These are phyloP conservation scores for Agriopis leucophaearia DNA, from an alignment of 2,888 invertebrate genomes.

Conservation along the genomic window DNA sequence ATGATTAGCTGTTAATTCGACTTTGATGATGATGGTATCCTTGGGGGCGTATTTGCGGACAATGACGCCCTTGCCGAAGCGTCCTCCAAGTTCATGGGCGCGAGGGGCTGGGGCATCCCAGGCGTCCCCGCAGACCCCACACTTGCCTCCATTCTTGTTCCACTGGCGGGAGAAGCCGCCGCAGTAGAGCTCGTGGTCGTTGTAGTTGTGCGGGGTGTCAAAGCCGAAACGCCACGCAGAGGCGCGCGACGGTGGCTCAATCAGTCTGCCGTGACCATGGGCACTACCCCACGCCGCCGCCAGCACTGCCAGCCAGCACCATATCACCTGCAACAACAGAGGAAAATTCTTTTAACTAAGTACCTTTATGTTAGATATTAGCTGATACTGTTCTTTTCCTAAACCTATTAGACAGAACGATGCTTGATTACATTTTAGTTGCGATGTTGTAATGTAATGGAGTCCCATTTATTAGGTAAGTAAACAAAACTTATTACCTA, in stretches of 20 bases:
- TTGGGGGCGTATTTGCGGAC: conserved; percentile 92
- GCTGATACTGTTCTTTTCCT: neutral
- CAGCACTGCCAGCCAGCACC: conserved; percentile 68
- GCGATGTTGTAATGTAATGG: neutral
- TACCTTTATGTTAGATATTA: neutral
- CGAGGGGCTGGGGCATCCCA: conserved; percentile 91
- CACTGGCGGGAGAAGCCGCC: conserved; percentile 95
- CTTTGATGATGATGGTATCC: conserved; percentile 89
- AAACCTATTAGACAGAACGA: too few species aligned
- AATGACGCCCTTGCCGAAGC: conserved; percentile 93
- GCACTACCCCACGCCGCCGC: conserved; percentile 67
- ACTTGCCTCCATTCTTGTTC: conserved; percentile 93
- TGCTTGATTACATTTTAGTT: neutral
- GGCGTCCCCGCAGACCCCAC: conserved; percentile 95
- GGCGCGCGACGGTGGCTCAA: conserved; percentile 95
- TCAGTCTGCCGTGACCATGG: conserved; percentile 90
- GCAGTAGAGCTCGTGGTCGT: conserved; percentile 95
- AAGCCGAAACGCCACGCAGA: conserved; percentile 96
- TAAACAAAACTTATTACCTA: neutral
- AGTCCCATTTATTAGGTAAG: neutral
- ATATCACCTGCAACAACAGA: conserved; percentile 64
- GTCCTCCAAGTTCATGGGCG: conserved; percentile 93
- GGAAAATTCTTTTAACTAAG: neutral
- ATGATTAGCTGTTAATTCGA: conserved; percentile 96
- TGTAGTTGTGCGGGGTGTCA: conserved; percentile 94